Evolutionary conservation across 1,140 invertebrate species (phyloP).

Genomic region (Drosophila repleta): DNA sequence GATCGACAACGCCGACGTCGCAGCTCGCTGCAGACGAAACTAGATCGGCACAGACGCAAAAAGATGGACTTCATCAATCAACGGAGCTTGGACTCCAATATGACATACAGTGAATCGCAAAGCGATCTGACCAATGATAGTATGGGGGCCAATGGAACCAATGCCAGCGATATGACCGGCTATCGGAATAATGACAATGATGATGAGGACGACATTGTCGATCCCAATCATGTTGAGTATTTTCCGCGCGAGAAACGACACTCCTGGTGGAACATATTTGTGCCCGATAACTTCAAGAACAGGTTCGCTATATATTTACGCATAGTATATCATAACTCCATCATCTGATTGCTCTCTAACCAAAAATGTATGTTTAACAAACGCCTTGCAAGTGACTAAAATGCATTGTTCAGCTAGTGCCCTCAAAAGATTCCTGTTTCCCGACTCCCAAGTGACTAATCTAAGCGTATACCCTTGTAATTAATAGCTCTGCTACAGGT

Average conservation of each 20-base stretch:
- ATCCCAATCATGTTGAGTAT: conserved; percentile 72
- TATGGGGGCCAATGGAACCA: conserved; percentile 43
- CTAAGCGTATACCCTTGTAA: conserved; percentile 23
- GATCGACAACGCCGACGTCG: conserved; percentile 85
- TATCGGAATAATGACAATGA: conserved; percentile 50
- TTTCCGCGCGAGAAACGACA: conserved; percentile 89
- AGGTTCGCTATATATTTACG: conserved; percentile 84
- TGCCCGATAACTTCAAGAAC: conserved; percentile 88
- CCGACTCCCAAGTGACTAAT: conserved; percentile 29
- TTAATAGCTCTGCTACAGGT: conserved; percentile 12
- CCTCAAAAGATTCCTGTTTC: neutral
- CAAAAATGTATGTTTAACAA: conserved; percentile 63
- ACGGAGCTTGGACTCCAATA: conserved; percentile 62
- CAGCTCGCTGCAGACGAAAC: conserved; percentile 91
- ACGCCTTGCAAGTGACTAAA: conserved; percentile 66
- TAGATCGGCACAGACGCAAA: conserved; percentile 88
- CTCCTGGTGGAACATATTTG: conserved; percentile 94
- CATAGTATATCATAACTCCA: conserved; percentile 23
- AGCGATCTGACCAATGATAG: conserved; percentile 77
- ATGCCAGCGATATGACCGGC: conserved; percentile 33
- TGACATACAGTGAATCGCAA: conserved; percentile 64
- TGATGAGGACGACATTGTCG: conserved; percentile 68
- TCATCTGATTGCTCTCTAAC: conserved; percentile 31
- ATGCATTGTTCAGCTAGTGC: conserved; percentile 17
- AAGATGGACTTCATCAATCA: conserved; percentile 85